Evolutionary conservation across 2,888 invertebrate species (phyloP).

Genomic region (Melanchra persicariae): DNA sequence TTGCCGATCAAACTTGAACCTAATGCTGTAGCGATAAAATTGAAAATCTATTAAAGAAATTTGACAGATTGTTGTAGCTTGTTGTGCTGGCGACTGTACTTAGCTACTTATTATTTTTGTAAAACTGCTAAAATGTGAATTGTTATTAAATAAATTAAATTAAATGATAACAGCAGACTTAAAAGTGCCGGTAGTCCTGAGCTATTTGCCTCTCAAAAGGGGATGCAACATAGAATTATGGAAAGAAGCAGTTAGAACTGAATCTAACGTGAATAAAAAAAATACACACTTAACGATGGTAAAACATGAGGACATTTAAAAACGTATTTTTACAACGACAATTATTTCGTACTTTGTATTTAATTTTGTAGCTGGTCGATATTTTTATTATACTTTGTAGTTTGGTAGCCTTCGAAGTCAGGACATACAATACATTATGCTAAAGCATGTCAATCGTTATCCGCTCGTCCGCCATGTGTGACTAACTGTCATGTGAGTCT

Average conservation of each 20-base stretch:
- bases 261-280: background rate
- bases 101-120: no score
- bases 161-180: no score
- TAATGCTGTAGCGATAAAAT: no score
- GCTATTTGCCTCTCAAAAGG: background rate
- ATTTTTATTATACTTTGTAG: conserved; percentile 9
- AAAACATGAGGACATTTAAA: background rate
- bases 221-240: background rate
- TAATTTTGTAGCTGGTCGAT: background rate
- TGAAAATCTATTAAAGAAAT: no score
- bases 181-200: no score
- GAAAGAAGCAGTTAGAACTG: background rate
- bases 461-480: conserved; percentile 15
- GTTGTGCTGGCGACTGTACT: no score
- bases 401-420: conserved; percentile 24
- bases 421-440: conserved; percentile 25
- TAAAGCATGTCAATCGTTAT: conserved; percentile 30
- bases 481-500: conserved; percentile 12
- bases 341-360: conserved; percentile 4
- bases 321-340: conserved; percentile 1
- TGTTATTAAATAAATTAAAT: no score
- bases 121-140: no score
- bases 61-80: no score
- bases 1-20: no score
- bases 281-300: background rate